Conservation (phyloP, 2,113 vertebrate genomes). For the Tachysurus fulvidraco region DNA sequence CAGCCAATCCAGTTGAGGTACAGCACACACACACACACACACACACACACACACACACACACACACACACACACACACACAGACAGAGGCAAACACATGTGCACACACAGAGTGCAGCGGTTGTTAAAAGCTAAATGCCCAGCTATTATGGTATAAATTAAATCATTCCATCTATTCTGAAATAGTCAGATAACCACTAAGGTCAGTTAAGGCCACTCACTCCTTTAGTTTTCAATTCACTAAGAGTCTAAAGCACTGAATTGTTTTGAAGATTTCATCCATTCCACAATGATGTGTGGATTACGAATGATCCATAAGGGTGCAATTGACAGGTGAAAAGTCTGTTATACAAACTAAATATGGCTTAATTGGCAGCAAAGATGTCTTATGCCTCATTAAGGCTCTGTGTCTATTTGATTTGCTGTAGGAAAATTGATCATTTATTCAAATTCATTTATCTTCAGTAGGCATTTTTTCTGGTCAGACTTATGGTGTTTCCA, state of each 20-base stretch:
- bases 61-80: background rate
- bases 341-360: constrained; percentile 4
- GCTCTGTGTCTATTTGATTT: background rate
- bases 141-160: constrained; percentile 39
- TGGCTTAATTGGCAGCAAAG: background rate
- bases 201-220: background rate
- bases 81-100: background rate
- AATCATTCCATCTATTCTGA: constrained; percentile 8
- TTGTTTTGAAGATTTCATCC: background rate
- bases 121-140: background rate
- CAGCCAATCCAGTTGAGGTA: constrained; percentile 44
- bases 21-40: constrained; percentile 1
- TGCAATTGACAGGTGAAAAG: background rate
- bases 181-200: background rate
- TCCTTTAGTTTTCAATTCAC: background rate
- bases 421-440: background rate
- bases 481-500: background rate
- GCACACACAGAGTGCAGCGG: background rate
- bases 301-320: background rate
- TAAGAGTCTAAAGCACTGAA: background rate
- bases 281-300: background rate
- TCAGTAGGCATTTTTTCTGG: background rate
- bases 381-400: background rate
- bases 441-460: background rate
- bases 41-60: constrained; percentile 2